Evolutionary conservation across 2,888 invertebrate genomes (phyloP).

Genomic region (Limnephilus rhombicus): DNA sequence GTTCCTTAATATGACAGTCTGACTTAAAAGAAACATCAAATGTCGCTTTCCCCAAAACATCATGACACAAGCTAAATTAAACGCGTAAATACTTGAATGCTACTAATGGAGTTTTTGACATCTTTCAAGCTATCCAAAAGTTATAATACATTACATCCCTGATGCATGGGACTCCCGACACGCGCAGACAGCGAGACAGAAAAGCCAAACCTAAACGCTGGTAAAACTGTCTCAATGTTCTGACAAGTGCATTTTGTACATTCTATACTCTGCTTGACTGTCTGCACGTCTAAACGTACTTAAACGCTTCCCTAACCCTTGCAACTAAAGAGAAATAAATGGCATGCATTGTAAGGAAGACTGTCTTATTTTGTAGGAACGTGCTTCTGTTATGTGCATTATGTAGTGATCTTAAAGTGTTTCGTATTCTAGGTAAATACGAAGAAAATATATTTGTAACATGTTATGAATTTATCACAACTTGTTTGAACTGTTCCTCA

Average conservation of each 20-base stretch:
- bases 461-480: not conserved
- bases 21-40: not conserved
- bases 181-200: conserved; percentile 8
- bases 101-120: conserved; percentile 10
- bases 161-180: conserved; percentile 17
- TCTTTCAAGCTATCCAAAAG: not conserved
- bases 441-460: not conserved
- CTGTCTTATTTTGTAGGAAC: not conserved
- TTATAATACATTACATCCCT: not conserved
- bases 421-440: not conserved
- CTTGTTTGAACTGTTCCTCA: no score
- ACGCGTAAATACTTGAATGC: not conserved
- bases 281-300: conserved; percentile 4
- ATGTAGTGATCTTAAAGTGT: not conserved
- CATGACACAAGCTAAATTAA: not conserved
- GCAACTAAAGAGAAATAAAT: conserved; percentile 21
- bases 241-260: conserved; percentile 40
- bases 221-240: conserved; percentile 25
- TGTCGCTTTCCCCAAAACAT: not conserved
- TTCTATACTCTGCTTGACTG: conserved; percentile 15
- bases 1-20: not conserved
- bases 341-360: conserved; percentile 2
- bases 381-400: not conserved
- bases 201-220: conserved; percentile 15
- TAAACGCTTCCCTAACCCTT: conserved; percentile 34